phyloP scores from a whole-genome alignment of 2,113 vertebrate genomes.

The Axis porcinus region DNA sequence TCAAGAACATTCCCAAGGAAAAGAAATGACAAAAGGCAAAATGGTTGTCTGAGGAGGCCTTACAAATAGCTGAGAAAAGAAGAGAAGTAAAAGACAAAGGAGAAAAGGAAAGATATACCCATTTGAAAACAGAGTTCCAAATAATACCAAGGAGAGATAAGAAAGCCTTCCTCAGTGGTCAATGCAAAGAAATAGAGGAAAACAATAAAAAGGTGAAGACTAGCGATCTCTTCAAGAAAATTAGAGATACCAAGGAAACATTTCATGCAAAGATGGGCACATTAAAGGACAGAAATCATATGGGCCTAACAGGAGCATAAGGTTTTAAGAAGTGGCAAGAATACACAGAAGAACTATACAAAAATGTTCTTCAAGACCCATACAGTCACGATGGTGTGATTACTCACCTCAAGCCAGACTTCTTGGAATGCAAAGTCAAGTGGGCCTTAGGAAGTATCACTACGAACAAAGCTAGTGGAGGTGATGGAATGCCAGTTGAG shows the following conservation, averaged over 20 bases:
- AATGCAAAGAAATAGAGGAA: neutral
- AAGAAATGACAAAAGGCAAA: neutral
- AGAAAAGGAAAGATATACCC: neutral
- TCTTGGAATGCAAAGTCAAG: neutral
- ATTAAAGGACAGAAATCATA: neutral
- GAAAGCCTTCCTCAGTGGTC: neutral
- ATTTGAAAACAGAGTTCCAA: neutral
- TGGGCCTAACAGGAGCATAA: neutral
- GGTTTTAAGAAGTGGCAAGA: neutral
- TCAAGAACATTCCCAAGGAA: neutral
- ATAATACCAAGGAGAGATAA: neutral
- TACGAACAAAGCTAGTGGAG: neutral
- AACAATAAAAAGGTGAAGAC: neutral
- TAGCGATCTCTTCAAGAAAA: neutral
- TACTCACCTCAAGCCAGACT: neutral
- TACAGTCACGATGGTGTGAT: rapidly evolving
- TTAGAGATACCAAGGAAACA: neutral
- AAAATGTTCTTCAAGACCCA: neutral
- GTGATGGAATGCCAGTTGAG: neutral
- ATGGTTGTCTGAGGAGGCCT: neutral
- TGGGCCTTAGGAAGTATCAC: neutral
- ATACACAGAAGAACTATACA: neutral
- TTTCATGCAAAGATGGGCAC: neutral
- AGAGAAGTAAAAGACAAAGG: neutral
- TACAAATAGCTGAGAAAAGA: neutral